Base-by-base conservation (phyloP, 1,140 invertebrate genomes). In the Micrasema minimum region DNA sequence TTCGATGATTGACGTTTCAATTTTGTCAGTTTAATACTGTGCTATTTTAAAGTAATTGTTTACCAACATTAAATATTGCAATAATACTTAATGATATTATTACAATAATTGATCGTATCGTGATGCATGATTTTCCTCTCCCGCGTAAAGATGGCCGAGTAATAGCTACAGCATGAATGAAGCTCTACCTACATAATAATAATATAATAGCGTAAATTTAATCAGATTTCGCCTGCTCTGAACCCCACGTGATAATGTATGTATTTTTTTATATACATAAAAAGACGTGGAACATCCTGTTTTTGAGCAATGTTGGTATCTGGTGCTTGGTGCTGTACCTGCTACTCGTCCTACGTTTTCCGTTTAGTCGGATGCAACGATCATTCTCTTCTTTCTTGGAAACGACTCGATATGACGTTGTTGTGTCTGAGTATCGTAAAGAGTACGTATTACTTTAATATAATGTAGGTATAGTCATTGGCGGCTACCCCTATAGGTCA, bases 231-330 rank as follows among this genome's bases (percentile, higher is more conserved):
- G 45, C 48, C 48, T 23, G 46, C 20, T 48, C 18, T 66, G 26
- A 45, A 51, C 51, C 62, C 62, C 62, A 66, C 62, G 62, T 66
- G 45, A 66, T 51, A 51, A 66, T 66, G 62, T n/a, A n/a, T 23
- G 50, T 37, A 66, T 66, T 26, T n/a, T n/a, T n/a, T n/a, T n/a
- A n/a, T 66, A 66, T 66, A 66, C 35, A 66, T 66, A 66, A 66
- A 51, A 66, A 66, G 62, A 66, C 48, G 45, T 41, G 62, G 50
- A 50, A 66, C 62, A 66, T 66, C 62, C 62, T 66, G 62, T 37
- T 51, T n/a, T 61, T 26, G 57, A 23, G 22, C 48, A 50, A 66
- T 66, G 45, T 45, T 46, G 45, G 62, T 18, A n/a, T n/a, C n/a
- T n/a, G n/a, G n/a, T n/a, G n/a, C 62, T 12, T 26, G 35, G n/a